Evolutionary conservation across 2,888 invertebrate species (phyloP).

Genomic region (Aleiodes leptofemur): DNA sequence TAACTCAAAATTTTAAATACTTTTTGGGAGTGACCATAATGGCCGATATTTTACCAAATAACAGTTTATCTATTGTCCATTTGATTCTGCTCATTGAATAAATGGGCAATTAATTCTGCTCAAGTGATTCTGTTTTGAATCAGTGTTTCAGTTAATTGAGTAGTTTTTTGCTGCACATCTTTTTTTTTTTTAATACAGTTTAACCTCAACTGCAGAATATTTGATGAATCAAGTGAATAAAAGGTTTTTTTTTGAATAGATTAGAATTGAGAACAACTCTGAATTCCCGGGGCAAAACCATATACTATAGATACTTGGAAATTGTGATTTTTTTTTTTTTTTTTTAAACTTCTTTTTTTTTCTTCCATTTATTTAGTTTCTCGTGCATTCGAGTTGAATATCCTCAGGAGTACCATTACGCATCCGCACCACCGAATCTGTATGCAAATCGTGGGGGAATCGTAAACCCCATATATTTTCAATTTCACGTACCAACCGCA

Average conservation of each 20-base stretch:
- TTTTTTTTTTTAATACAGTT: not conserved
- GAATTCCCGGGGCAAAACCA: conserved; percentile 1
- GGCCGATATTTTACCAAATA: too few relatives aligned
- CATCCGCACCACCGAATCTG: conserved; percentile 32
- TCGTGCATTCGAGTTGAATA: conserved; percentile 5
- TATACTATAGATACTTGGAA: conserved; percentile 5
- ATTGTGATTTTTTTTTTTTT: conserved; percentile 22
- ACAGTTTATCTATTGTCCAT: not conserved
- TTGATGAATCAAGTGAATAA: not conserved
- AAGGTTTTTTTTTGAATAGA: not conserved
- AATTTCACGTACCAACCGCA: conserved; percentile 35
- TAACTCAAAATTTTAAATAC: too few relatives aligned
- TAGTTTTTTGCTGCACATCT: not conserved
- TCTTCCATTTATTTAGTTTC: conserved; percentile 11
- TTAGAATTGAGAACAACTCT: not conserved
- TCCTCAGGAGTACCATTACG: conserved; percentile 38
- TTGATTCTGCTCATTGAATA: not conserved
- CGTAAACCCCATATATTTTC: conserved; percentile 39
- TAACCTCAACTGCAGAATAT: not conserved
- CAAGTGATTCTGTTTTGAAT: too few relatives aligned
- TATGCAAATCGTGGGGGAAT: conserved; percentile 38
- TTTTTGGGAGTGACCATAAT: too few relatives aligned
- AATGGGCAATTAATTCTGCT: too few relatives aligned
- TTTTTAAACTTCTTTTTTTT: not conserved
- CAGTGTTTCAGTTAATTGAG: too few relatives aligned